These are phyloP conservation scores for Trichonephila clavipes DNA, from an alignment of 1,140 invertebrate genomes.

Conservation along the genomic window DNA sequence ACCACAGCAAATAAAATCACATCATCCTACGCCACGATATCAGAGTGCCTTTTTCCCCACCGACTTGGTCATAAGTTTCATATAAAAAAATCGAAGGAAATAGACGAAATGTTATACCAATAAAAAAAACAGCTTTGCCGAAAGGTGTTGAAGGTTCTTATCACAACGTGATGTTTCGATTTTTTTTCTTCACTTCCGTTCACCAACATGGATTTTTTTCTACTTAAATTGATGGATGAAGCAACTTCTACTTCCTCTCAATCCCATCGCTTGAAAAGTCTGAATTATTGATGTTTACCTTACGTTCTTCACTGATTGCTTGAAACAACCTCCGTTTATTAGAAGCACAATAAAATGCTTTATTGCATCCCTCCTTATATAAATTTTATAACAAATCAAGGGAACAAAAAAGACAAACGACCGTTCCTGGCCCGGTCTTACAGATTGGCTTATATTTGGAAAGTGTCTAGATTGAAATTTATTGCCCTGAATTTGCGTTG, in stretches of 20 bases:
- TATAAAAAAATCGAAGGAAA: neutral
- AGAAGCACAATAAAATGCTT: conserved; percentile 11
- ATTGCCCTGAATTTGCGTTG: conserved; percentile 5
- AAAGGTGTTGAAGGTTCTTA: conserved; percentile 10
- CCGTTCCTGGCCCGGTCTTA: neutral
- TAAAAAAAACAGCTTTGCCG: neutral
- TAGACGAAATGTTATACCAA: neutral
- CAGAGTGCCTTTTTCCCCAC: neutral
- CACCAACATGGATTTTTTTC: neutral
- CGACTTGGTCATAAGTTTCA: neutral
- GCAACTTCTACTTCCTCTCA: conserved; percentile 5
- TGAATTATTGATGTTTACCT: conserved; percentile 40
- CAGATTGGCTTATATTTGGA: neutral
- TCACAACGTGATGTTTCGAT: neutral
- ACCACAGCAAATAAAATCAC: too few relatives aligned
- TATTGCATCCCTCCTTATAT: conserved; percentile 3
- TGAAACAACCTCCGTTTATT: conserved; percentile 7
- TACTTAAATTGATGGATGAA: conserved; percentile 40
- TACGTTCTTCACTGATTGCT: neutral
- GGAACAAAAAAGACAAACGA: neutral
- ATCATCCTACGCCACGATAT: neutral
- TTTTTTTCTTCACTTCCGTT: neutral
- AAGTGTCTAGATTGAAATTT: conserved; percentile 29
- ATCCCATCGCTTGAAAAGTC: neutral
- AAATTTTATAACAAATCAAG: conserved; percentile 27